phyloP scores from a whole-genome alignment of 2,797 vertebrate genomes.

The Sebastiscus albofasciatus region DNA sequence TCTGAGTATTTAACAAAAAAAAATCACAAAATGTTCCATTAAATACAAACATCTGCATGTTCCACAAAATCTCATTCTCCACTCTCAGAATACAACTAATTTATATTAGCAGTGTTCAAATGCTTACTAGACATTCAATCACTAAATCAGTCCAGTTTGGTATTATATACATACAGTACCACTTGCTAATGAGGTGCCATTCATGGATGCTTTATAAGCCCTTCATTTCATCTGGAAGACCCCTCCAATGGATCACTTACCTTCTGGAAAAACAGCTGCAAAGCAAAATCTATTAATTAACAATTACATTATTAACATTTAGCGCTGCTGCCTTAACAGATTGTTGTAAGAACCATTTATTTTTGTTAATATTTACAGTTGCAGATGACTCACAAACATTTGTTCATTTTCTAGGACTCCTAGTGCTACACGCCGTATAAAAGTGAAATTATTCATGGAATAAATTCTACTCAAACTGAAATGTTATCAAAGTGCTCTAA shows the following conservation, averaged over 20 bases:
- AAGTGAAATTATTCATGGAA: conserved; percentile 73
- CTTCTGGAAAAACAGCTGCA: background rate
- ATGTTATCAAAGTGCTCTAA: conserved; percentile 58
- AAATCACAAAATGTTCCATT: background rate
- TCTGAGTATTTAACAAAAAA: no score
- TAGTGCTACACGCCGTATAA: conserved; percentile 44
- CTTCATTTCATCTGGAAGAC: background rate
- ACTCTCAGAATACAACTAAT: background rate
- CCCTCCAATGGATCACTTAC: background rate
- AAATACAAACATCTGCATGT: background rate
- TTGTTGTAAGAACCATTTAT: conserved; percentile 48
- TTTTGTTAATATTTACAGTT: conserved; percentile 38
- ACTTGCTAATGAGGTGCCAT: background rate
- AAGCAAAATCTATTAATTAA: background rate
- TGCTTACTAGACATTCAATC: background rate
- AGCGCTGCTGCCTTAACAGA: background rate
- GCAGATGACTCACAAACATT: conserved; percentile 32
- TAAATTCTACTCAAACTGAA: conserved; percentile 57
- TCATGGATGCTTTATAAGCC: background rate
- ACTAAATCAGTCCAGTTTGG: background rate
- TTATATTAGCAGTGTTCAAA: background rate
- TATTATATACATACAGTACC: background rate
- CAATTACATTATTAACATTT: background rate
- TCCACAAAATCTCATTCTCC: background rate
- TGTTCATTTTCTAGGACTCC: conserved; percentile 44